These are phyloP conservation scores for Pseudomyrmex dendroicus DNA, from an alignment of 1,140 invertebrate genomes.

Conservation along the genomic window DNA sequence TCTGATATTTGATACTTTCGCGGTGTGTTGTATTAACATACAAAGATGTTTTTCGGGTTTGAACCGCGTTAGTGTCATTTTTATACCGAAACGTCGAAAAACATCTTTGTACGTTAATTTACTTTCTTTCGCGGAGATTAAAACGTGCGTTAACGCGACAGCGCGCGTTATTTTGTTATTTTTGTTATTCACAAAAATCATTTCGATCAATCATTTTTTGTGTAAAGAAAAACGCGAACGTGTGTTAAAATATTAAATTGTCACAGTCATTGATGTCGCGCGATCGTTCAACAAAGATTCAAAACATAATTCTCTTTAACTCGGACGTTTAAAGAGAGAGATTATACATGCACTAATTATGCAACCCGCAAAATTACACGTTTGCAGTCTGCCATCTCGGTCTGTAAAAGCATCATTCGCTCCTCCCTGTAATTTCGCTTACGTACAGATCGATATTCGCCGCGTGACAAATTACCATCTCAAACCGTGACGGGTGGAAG, in stretches of 20 bases:
- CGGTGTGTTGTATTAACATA: no score
- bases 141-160: no score
- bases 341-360: constrained; percentile 19
- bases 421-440: constrained; percentile 2
- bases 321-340: not conserved
- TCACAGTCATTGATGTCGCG: not conserved
- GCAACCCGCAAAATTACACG: constrained; percentile 16
- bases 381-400: not conserved
- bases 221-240: not conserved
- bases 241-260: constrained; percentile 1
- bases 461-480: no score
- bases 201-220: not conserved
- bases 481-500: no score
- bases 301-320: not conserved
- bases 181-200: no score
- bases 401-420: constrained; percentile 20
- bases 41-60: no score
- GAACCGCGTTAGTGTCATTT: no score
- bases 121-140: no score
- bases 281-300: not conserved
- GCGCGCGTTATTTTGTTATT: no score
- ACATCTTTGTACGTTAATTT: no score
- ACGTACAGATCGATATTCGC: not conserved
- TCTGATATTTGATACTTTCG: no score
- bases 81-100: no score